Base-by-base conservation (phyloP, 1,140 invertebrate species). In the Trachelipus rathkii region DNA sequence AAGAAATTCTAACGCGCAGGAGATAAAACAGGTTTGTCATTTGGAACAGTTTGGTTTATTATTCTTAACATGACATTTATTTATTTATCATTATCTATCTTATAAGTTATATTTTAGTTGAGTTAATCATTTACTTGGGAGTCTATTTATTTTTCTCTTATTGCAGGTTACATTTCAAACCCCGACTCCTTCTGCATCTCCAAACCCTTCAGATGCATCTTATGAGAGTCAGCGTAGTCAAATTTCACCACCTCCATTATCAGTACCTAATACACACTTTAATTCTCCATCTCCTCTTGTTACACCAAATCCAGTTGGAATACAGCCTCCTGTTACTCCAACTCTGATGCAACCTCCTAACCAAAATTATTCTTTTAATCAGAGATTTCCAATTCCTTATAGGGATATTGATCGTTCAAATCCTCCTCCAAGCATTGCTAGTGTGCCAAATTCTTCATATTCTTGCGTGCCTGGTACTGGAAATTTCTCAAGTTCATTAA, bases 101-200 rank as follows among this genome's bases (percentile, higher is more conserved):
- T 6, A 33, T 33, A 33, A n/a, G n/a, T n/a, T n/a, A n/a, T n/a
- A n/a, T n/a, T n/a, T n/a, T n/a, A n/a, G n/a, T n/a, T 6, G 6
- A 33, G 33, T 33, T 33, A 33, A 33, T 19, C 21, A 45, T 68
- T 77, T 24, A 7, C 33, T 10, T 73, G 44, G 71, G 13, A 1
- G 6, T 33, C 1, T 33, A 33, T 33, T 33, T 33, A 33, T 33
- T 33, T 33, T 33, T 33, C 33, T 33, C 33, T 33, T 33, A 67
- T 82, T 84, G 19, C 81, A 88, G 87, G 88, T 88, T 23, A 88
- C 87, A 78, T 88, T 88, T 80, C 85, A 87, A 44, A 88, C 87
- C 6, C 87, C 88, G 9, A 87, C 87, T 10, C 86, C 87, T 6
- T 87, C 79, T 74, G 77, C 79, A 24, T 82, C 86, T 33, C 86